Base-by-base conservation (phyloP, 2,797 vertebrate species). In the Macroramphosus scolopax region DNA sequence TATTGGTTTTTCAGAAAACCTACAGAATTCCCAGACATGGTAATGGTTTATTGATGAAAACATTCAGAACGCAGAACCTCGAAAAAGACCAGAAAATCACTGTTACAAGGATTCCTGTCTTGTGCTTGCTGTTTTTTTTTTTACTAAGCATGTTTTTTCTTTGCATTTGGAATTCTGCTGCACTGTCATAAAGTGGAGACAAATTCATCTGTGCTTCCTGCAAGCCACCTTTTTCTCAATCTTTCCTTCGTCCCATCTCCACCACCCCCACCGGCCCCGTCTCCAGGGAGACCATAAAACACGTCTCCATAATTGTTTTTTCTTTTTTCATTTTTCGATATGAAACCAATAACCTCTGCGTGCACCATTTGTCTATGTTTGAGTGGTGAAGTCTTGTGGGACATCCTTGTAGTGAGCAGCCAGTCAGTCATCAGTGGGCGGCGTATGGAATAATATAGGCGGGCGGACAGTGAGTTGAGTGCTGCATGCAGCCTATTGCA, bases 231-330 rank as follows among this genome's bases (percentile, higher is more conserved):
- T n/a, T n/a, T n/a, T n/a, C n/a, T n/a, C n/a, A 4, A 15, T 48
- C 37, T 29, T 6, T 13, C 22, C 36, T 10, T 29, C 28, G 26
- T 12, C 2, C 18, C 50, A 22, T 16, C 20, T 20, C 43, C 25
- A 30, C n/a, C n/a, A 11, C 26, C 48, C 34, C 18, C 26, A 22
- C 9, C 17, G 6, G 8, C 5, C 5, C 9, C 35, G 18, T 54
- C 62, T 56, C 54, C 39, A 44, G 63, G 55, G 46, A 62, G 47
- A 39, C 43, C n/a, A n/a, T n/a, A n/a, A n/a, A n/a, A n/a, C 61
- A 63, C 26, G 41, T 52, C 29, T 46, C 38, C 54, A 56, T 54
- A 37, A 76, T 77, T 68, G 55, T n/a, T 72, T 44, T 35, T 45
- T 48, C 40, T 40, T 36, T 55, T 55, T 68, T 48, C 51, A 38